Evolutionary conservation across 2,113 vertebrate genomes (phyloP).

Genomic region (Istiophorus platypterus): DNA sequence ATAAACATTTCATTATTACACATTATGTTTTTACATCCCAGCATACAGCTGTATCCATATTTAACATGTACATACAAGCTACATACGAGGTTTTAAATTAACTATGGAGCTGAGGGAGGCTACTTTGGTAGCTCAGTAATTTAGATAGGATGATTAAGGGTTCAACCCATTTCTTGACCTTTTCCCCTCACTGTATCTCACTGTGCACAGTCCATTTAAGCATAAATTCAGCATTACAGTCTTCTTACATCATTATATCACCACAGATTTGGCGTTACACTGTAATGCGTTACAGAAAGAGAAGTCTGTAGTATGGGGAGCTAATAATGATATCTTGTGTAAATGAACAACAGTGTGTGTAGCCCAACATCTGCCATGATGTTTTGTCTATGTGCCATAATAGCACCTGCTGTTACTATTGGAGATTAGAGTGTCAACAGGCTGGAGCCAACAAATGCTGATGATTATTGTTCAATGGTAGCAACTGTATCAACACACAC

Average conservation of each 20-base stretch:
- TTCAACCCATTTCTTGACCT: conserved; percentile 22
- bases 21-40: background rate
- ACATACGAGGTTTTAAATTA: conserved; percentile 11
- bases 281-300: background rate
- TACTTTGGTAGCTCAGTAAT: background rate
- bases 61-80: conserved; percentile 7
- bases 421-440: conserved; percentile 58
- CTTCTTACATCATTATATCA: background rate
- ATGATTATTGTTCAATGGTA: conserved; percentile 51
- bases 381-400: conserved; percentile 36
- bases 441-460: conserved; percentile 47
- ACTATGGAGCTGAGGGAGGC: conserved; percentile 2
- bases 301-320: conserved; percentile 13
- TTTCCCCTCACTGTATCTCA: background rate
- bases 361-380: conserved; percentile 51
- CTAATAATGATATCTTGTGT: conserved; percentile 51
- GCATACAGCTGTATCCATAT: background rate
- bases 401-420: conserved; percentile 59
- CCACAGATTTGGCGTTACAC: background rate
- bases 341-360: conserved; percentile 25
- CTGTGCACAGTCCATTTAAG: conserved; percentile 15
- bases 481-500: conserved; percentile 31
- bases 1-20: conserved; percentile 12
- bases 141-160: background rate
- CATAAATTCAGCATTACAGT: background rate